Evolutionary conservation across 2,797 vertebrate genomes (phyloP), one percentile per base, ranked within the genome.

Genomic region (Pseudochromis fuscus): DNA sequence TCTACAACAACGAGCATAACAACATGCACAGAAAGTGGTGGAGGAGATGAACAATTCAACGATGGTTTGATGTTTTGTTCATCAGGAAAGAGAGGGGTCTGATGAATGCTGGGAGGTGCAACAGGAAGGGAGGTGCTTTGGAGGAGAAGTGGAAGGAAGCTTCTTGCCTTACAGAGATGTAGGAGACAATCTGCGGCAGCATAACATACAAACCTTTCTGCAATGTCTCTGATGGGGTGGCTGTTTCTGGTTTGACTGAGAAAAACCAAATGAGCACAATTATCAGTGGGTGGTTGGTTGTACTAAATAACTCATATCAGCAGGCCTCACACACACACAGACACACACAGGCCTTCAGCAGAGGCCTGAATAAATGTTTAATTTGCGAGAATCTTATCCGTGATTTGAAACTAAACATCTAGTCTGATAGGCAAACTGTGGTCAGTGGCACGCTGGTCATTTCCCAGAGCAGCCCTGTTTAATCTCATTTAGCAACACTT

Each of bases 191-290:
- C 71, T 71, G 70, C 59, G 75, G 63, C 69, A 65, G 67, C 24
- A 3, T 19, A 40, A 68, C 67, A 23, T 79, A 94, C 94, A 90
- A 92, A 95, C 94, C 94, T 94, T 83, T 89, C 49, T 61, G 67
- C 53, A 57, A 8, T 75, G 35, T 83, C 79, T 87, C 23, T 59
- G 84, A 27, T 60, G 82, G 64, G 30, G 25, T 64, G 50, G 50
- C 10, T 37, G 82, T 63, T 82, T 23, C 38, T 55, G 76, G 3
- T 80, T 85, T 71, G 63, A 83, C 75, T 90, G 79, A 79, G 83
- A 86, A 84, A 90, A 87, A 90, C 67, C 85, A 91, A 82, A 90
- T 45, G 79, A 83, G 72, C 57, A 89, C 42, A 87, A 40, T 77
- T 69, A 79, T 79, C 67, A 88, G 75, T 38, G 46, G 24, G 64